These are phyloP conservation scores for Sphyrna mokarran DNA, from an alignment of 2,113 vertebrate species.

Conservation along the genomic window DNA sequence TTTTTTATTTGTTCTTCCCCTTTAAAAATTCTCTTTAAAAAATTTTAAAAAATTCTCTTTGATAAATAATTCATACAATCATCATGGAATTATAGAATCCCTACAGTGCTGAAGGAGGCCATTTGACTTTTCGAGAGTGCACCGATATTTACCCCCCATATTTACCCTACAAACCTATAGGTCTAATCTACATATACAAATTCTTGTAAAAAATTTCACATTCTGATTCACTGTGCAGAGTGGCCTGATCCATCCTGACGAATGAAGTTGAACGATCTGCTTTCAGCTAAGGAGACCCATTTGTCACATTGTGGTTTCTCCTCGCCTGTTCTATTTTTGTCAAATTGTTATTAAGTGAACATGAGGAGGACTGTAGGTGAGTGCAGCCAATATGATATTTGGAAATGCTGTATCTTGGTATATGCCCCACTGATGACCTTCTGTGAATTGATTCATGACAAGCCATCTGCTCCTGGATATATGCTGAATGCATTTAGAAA, in stretches of 20 bases:
- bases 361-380: background rate
- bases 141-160: no score
- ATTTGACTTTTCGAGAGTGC: no score
- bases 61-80: background rate
- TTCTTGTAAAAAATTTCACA: background rate
- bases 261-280: background rate
- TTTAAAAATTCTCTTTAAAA: background rate
- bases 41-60: background rate
- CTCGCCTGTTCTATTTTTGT: background rate
- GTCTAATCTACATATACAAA: background rate
- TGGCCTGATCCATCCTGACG: background rate
- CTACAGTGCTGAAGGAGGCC: no score
- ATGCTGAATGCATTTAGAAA: constrained; percentile 39
- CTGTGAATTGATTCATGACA: constrained; percentile 38
- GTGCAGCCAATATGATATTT: background rate
- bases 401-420: background rate
- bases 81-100: no score
- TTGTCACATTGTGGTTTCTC: background rate
- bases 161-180: no score
- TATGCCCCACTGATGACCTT: constrained; percentile 28
- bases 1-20: background rate
- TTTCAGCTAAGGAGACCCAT: background rate
- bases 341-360: background rate
- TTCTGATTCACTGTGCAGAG: background rate
- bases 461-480: constrained; percentile 11